Evolutionary conservation across 2,113 vertebrate genomes (phyloP).

Genomic region (Speoplatyrhinus poulsoni): DNA sequence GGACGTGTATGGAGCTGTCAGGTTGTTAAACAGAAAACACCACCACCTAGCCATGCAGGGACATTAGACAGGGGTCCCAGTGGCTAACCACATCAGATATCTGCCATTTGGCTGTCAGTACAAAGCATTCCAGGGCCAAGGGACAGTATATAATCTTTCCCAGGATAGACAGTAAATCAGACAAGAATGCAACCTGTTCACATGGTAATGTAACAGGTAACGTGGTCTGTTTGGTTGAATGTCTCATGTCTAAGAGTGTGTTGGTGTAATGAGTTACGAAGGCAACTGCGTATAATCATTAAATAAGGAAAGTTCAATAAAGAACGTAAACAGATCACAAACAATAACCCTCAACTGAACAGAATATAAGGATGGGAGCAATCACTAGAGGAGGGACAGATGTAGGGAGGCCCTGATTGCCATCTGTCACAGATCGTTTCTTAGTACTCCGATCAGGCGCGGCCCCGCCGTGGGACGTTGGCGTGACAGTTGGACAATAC

Average conservation of each 20-base stretch:
- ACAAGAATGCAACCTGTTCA: conserved; percentile 12
- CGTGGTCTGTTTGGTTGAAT: conserved; percentile 36
- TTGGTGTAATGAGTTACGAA: neutral
- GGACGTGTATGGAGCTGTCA: too few relatives aligned
- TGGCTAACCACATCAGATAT: conserved; percentile 35
- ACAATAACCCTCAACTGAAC: too few relatives aligned
- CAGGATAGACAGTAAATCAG: conserved; percentile 8
- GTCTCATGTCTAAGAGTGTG: conserved; percentile 18
- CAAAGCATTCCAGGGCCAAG: conserved; percentile 31
- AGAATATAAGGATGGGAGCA: too few relatives aligned
- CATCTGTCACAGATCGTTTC: too few relatives aligned
- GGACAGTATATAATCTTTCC: conserved; percentile 38
- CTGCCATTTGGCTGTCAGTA: conserved; percentile 42
- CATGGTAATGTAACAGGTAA: conserved; percentile 36
- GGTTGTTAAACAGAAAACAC: conserved; percentile 25
- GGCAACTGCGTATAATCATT: too few relatives aligned
- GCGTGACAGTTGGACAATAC: too few relatives aligned
- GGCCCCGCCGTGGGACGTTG: too few relatives aligned
- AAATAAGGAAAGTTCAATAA: too few relatives aligned
- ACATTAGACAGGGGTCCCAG: conserved; percentile 38
- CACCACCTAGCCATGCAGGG: conserved; percentile 53
- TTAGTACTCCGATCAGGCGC: too few relatives aligned
- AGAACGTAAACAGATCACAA: too few relatives aligned
- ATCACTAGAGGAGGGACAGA: too few relatives aligned
- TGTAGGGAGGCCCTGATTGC: too few relatives aligned